Evolutionary conservation across 2,797 vertebrate species (phyloP), one percentile per base, ranked within the genome.

Genomic region (Allobates femoralis): DNA sequence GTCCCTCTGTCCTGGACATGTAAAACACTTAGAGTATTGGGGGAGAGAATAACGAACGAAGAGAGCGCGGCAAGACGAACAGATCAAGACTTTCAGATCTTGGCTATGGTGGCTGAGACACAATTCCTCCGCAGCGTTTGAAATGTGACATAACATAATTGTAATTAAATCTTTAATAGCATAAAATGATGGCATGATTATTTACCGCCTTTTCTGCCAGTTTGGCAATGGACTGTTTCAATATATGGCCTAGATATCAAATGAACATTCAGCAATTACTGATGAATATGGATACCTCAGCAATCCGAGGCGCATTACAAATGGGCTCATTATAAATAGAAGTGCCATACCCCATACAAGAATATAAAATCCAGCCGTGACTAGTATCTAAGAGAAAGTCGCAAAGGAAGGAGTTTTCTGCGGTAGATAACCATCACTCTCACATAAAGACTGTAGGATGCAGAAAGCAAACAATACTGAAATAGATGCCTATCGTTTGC

Each of bases 21-120:
- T 32, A 75, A 60, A 76, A 60, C 81, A 84, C 30, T 84, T 75
- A 83, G 11, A 51, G 56, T 26, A 18, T 50, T 4, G 41, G 67
- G 41, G n/a, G 21, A 81, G 64, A 23, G 55, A 55, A 67, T 8
- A 69, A 67, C 62, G 30, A 56, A 26, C 12, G 16, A 23, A 32
- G 41, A 81, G 51, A 28, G 60, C 26, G 1, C 41, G 26, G 77
- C 41, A 81, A 62, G 32, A 66, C 26, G 28, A 30, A 71, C 10
- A 51, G 16, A 53, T 53, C 18, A 67, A 69, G 79, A 51, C 62
- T 71, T 37, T 71, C 3, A 53, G 26, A 55, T 58, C 50, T 73
- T 73, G 50, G 51, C 66, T 71, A 5, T 21, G 28, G 18, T 12
- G 51, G 60, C 60, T 3, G 26, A 56, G 23, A 79, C 16, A 23